Base-by-base conservation (phyloP, 2,888 invertebrate species). In the Hypomecis punctinalis region DNA sequence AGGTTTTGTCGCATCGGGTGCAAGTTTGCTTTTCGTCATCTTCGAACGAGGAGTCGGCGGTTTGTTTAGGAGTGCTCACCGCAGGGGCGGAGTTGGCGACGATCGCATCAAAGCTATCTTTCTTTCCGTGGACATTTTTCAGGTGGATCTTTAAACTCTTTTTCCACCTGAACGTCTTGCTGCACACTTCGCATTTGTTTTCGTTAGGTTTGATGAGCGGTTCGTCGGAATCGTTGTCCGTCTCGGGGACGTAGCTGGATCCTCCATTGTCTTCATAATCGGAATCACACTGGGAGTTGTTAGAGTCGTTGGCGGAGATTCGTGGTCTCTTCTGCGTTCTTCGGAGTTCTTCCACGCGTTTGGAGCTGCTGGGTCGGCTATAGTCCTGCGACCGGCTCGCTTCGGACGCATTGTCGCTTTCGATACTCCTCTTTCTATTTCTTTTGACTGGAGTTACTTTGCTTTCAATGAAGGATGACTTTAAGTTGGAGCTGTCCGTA, bases 221-320 rank as follows among this genome's bases (percentile, higher is more conserved):
- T 63, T 90, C 91, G 51, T 91, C 91, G 0, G 92, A 91, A 66
- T 91, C 55, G 36, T 48, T 47, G 35, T 61, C 65, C 0, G 90
- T 89, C 70, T 88, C 92, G 0, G 75, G 81, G 1, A 88, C 82
- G 66, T 81, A 86, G 49, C 82, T 79, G 1, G 89, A 87, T 5
- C 72, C 78, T 60, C 83, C 85, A 51, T 81, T 86, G 56, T 90
- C 88, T 60, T 91, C 92, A 57, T 84, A 91, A 70, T 93, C 92
- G 0, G 91, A 90, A 63, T 92, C 90, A 13, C 63, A 64, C 45
- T 64, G 63, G 5, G 64, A 64, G 55, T 64, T 60, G 54, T 75
- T 76, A 5, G 81, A 80, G 5, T 75, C 73, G 54, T 81, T 81
- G 6, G 69, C 73, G 42, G 76, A 76, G 13, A 78, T 66, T n/a